Evolutionary conservation across 1,140 invertebrate genomes (phyloP).

Genomic region (Sinella curviseta): DNA sequence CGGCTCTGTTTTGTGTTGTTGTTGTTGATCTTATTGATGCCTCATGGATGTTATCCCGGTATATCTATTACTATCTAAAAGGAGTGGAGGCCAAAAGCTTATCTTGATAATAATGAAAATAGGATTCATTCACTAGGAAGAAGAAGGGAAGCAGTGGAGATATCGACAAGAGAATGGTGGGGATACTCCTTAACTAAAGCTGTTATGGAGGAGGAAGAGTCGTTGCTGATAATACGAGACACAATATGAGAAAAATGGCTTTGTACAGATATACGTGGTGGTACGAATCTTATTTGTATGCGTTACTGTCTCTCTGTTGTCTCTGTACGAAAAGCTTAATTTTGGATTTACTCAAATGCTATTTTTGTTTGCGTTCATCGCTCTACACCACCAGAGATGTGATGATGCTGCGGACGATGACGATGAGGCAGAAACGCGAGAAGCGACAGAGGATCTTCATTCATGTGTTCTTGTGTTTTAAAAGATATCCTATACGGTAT

Average conservation of each 20-base stretch:
- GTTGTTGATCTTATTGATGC: background rate
- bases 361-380: constrained; percentile 3
- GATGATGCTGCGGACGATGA: background rate
- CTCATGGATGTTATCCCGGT: background rate
- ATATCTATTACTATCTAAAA: background rate
- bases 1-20: background rate
- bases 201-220: too few species aligned
- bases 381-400: background rate
- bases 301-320: background rate
- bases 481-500: background rate
- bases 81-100: constrained; percentile 6
- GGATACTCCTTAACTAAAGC: too few species aligned
- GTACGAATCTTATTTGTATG: background rate
- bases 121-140: background rate
- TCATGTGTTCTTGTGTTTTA: background rate
- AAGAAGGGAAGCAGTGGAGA: background rate
- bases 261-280: too few species aligned
- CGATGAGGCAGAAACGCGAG: background rate
- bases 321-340: background rate
- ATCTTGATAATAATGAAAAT: constrained; percentile 13
- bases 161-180: background rate
- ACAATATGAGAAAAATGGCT: too few species aligned
- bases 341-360: constrained; percentile 5
- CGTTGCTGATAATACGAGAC: too few species aligned
- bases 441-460: background rate